Conservation (phyloP, 1,140 invertebrate genomes). For the Cydia pomonella region DNA sequence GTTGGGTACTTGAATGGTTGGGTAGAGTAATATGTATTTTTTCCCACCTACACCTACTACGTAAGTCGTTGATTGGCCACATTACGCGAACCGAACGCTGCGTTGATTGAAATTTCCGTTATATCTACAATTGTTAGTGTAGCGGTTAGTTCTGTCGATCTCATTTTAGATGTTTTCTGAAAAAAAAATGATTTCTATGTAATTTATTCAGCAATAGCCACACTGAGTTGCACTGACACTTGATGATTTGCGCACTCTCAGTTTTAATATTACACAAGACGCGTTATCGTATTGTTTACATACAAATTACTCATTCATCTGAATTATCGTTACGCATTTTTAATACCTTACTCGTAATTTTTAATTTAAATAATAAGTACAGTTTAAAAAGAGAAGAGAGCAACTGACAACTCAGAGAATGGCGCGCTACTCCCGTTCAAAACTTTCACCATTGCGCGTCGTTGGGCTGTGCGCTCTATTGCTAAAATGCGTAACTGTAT, state of each 20-base stretch:
- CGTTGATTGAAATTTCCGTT: constrained; percentile 48
- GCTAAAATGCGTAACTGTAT: neutral
- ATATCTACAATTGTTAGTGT: constrained; percentile 35
- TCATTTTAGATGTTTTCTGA: neutral
- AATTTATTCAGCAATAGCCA: neutral
- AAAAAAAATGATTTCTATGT: neutral
- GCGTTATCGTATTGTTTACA: constrained; percentile 2
- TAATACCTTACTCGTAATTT: neutral
- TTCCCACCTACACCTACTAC: constrained; percentile 21
- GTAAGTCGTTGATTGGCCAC: constrained; percentile 26
- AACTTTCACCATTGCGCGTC: constrained; percentile 23
- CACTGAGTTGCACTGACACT: neutral
- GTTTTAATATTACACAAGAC: constrained; percentile 9
- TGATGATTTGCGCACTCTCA: neutral
- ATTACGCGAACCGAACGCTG: constrained; percentile 37
- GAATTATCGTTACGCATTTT: neutral
- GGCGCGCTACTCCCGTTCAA: constrained; percentile 23
- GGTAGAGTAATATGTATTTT: neutral
- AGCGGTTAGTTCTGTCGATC: neutral
- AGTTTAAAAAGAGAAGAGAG: constrained; percentile 20
- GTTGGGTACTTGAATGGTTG: neutral
- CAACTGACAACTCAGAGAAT: constrained; percentile 8
- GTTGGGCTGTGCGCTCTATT: neutral
- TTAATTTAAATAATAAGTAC: constrained; percentile 4
- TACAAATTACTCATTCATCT: neutral